Conservation (phyloP, 2,888 invertebrate species). For the Syritta pipiens region DNA sequence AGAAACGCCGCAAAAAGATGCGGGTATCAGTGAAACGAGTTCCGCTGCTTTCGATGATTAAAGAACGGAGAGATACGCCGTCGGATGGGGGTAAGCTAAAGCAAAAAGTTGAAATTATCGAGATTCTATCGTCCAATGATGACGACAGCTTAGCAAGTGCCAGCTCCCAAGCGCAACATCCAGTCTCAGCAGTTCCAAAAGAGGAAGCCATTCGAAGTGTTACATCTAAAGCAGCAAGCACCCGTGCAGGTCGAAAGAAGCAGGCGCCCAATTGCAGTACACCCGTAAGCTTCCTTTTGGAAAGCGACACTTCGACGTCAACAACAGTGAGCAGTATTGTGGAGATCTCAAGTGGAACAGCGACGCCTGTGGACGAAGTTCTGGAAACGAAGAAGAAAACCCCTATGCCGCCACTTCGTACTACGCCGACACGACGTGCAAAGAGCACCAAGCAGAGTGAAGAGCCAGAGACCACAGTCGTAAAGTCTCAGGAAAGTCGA, state of each 20-base stretch:
- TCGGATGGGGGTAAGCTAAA: no score
- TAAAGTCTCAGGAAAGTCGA: no score
- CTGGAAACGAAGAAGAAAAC: neutral
- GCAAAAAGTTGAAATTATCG: slow-evolving; percentile 38
- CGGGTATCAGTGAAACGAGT: slow-evolving; percentile 47
- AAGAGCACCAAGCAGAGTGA: slow-evolving; percentile 17
- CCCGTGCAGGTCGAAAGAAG: neutral
- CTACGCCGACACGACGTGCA: neutral
- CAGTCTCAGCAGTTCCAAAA: neutral
- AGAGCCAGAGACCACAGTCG: neutral
- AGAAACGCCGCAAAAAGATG: slow-evolving; percentile 34
- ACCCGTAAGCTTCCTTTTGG: neutral
- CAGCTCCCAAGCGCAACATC: neutral
- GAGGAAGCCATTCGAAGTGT: neutral
- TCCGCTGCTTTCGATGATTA: neutral
- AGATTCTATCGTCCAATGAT: slow-evolving; percentile 36
- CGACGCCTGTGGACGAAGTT: slow-evolving; percentile 3
- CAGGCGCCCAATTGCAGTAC: neutral
- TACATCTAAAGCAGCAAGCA: neutral
- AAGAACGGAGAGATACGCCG: neutral
- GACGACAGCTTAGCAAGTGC: slow-evolving; percentile 16
- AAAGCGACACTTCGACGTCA: slow-evolving; percentile 24
- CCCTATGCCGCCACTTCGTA: neutral
- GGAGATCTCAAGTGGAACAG: slow-evolving; percentile 24
- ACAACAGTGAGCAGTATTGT: slow-evolving; percentile 14